Percentiles rank a stretch among this genome's conserved stretches.
These are phyloP conservation scores for Tonatia bakeri DNA, from an alignment of 2,113 vertebrate genomes.

Conservation along the genomic window DNA sequence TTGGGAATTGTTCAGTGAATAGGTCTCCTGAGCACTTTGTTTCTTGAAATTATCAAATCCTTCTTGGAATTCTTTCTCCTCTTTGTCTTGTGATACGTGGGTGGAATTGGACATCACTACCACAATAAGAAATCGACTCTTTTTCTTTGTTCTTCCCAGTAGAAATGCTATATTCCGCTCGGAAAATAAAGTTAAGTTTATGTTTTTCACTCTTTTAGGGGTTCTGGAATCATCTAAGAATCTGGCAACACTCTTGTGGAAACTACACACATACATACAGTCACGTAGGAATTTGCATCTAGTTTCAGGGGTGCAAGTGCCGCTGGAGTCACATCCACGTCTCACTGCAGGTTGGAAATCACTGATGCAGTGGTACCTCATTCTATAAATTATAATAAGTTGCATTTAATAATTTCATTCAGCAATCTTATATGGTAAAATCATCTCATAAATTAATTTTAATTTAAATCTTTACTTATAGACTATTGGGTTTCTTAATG, in stretches of 20 bases:
- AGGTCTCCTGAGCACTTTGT: slow-evolving; percentile 37
- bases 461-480: neutral
- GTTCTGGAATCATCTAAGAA: neutral
- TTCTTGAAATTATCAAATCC: slow-evolving; percentile 53
- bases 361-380: neutral
- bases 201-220: neutral
- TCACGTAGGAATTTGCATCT: neutral
- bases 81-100: neutral
- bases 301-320: neutral
- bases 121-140: slow-evolving; percentile 2
- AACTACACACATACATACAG: neutral
- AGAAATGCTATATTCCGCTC: slow-evolving; percentile 2
- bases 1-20: slow-evolving; percentile 62
- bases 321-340: neutral
- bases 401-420: neutral
- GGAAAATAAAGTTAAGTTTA: neutral
- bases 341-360: neutral
- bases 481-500: neutral
- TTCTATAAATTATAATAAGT: neutral
- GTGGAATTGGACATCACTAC: neutral
- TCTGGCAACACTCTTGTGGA: neutral
- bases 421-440: neutral
- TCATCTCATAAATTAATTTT: slow-evolving; percentile 15
- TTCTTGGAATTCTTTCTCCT: slow-evolving; percentile 20
- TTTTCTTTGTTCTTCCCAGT: neutral